Evolutionary conservation across 2,888 invertebrate genomes (phyloP), one percentile per base, ranked within the genome.

Genomic region (Volucella inflata): DNA sequence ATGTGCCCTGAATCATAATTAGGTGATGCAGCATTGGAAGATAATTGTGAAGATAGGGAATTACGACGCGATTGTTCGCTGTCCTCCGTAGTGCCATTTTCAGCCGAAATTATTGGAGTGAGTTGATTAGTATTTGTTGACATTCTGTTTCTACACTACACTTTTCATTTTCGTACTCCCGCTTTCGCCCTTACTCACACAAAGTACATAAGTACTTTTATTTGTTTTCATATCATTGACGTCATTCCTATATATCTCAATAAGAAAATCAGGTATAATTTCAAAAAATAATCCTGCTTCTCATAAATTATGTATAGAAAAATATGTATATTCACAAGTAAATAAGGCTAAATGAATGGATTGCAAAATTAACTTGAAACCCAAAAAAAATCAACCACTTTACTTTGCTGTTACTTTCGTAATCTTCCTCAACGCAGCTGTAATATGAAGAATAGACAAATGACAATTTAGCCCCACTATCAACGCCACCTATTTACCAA

Each of bases 1-100:
- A 85, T 72, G 75, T 87, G 87, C 9, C 88, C 88, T 8, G 88
- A 88, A 76, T 88, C 88, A 67, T 84, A 87, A 44, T 77, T 87
- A 0, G 80, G 74, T 6, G 81, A 77, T 46, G 85, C 68, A 8
- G 76, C 50, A 57, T 60, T 78, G 0, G 72, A 74, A 8, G 79
- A 74, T 21, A 75, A n/a, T 57, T 78, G 75, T 10, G 84, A 85
- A 4, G 84, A 81, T 6, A 57, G 17, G 3, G 85, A 85, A 57
- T 85, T 70, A 9, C 81, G 81, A 16, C 81, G 55, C 30, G 84
- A 85, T 21, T 53, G 30, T 30, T 42, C 71, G 14, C 62, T 44
- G 16, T 81, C 64, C 40, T 59, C 36, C 40, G 51, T 38, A 46
- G 12, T 14, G 40, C 51, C 71, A 72, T 64, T 59, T 17, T 14